Base-by-base conservation (phyloP, 2,797 vertebrate genomes). In the Astyanax mexicanus region DNA sequence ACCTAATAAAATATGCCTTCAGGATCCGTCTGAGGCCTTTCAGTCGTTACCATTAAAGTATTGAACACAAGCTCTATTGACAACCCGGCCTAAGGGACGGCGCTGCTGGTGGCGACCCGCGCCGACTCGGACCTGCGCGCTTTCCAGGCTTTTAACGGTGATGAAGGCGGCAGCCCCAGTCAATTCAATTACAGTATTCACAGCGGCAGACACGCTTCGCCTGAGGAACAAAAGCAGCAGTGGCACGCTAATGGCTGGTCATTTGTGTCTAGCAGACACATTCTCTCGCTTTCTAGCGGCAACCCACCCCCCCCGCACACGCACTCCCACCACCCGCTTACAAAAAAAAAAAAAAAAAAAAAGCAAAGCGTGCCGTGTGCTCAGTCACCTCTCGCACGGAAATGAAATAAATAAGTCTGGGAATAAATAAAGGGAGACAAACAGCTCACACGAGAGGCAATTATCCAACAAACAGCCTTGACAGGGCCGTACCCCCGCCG, bases 391-490 rank as follows among this genome's bases (percentile, higher is more conserved):
- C 38, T 25, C 38, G 44, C 29, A 32, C 27, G 61, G 58, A 23
- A 13, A 37, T 29, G 35, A 35, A 29, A 67, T 7, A 79, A 64
- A 61, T 73, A 81, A 77, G 66, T 42, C 35, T 49, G 47, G 62
- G 55, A 68, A 72, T 57, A 72, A 77, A 45, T 71, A 81, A 52
- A 79, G 77, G 57, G 23, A 77, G 71, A 79, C 77, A 77, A 84
- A 84, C 44, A 72, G 51, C 75, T 79, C 54, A 74, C 75, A 79
- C 37, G 88, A 88, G 86, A 92, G 86, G 91, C 90, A 93, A 93
- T 93, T 93, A 93, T 89, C 86, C 85, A 91, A 86, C 88, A 88
- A 91, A 91, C 89, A 92, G 91, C 88, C 89, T 88, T 90, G 91
- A 88, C 90, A 85, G 87, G 87, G 88, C 86, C 82, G 86, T 86